Evolutionary conservation across 2,888 invertebrate species (phyloP).

Genomic region (Orthosia incerta): DNA sequence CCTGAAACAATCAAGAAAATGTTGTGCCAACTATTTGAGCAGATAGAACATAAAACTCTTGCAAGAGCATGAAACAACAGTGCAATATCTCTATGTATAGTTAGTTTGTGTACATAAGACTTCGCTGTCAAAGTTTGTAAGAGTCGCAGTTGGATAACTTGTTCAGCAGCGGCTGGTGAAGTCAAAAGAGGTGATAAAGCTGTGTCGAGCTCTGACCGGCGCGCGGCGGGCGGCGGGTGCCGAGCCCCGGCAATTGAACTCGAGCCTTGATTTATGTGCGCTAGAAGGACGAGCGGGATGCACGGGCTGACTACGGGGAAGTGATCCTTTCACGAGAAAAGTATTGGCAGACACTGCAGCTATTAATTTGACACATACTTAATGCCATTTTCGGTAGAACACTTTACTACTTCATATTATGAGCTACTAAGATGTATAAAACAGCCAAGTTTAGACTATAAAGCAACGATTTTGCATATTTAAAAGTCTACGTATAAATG

Average conservation of each 20-base stretch:
- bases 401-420: too few species aligned
- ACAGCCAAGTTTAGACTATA: background rate
- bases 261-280: constrained; percentile 19
- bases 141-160: constrained; percentile 18
- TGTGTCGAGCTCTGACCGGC: constrained; percentile 6
- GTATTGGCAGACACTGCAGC: background rate
- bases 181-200: constrained; percentile 29
- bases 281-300: background rate
- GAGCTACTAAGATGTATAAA: too few species aligned
- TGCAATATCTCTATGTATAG: background rate
- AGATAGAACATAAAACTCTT: background rate
- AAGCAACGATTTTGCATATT: background rate
- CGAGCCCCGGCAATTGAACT: constrained; percentile 20
- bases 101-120: constrained; percentile 4
- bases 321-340: background rate
- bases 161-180: constrained; percentile 20
- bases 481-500: background rate
- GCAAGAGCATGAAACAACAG: background rate
- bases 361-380: background rate
- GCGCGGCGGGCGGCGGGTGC: background rate
- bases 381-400: background rate
- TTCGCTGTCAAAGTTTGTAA: constrained; percentile 12
- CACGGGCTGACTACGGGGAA: background rate
- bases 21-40: background rate
- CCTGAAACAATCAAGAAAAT: background rate